These are phyloP conservation scores for Oxygymnocypris stewartii DNA, from an alignment of 2,113 vertebrate species.

Conservation along the genomic window DNA sequence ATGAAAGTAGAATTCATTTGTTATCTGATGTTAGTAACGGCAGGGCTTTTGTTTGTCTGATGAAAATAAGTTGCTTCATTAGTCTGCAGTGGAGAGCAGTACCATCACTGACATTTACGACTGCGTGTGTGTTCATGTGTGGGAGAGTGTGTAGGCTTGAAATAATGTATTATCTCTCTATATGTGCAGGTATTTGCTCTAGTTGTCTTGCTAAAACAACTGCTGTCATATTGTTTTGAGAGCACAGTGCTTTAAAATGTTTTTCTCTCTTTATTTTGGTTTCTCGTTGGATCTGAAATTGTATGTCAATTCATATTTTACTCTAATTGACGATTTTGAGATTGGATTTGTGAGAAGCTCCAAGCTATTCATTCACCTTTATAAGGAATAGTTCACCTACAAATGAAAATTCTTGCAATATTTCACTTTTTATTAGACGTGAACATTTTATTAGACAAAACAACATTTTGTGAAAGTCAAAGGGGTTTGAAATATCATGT, in stretches of 20 bases:
- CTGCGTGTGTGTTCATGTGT: conserved; percentile 35
- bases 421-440: too few relatives aligned
- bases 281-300: not conserved
- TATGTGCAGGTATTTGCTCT: conserved; percentile 35
- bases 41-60: conserved; percentile 41
- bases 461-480: not conserved
- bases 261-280: not conserved
- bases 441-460: not conserved
- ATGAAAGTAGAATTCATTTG: conserved; percentile 39
- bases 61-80: conserved; percentile 57
- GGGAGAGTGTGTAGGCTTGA: conserved; percentile 36
- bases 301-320: conserved; percentile 13
- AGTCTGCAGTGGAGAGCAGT: conserved; percentile 39
- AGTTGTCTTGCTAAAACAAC: conserved; percentile 2
- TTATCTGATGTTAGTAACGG: conserved; percentile 25
- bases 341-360: not conserved
- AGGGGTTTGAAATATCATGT: not conserved
- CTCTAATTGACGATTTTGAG: not conserved
- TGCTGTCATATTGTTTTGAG: not conserved
- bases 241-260: conserved; percentile 7
- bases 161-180: conserved; percentile 40
- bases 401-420: too few relatives aligned
- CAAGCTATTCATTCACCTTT: not conserved
- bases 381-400: not conserved
- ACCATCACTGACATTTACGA: conserved; percentile 56